These are phyloP conservation scores for Eutolmus rufibarbis DNA, from an alignment of 2,888 invertebrate species.

Conservation along the genomic window DNA sequence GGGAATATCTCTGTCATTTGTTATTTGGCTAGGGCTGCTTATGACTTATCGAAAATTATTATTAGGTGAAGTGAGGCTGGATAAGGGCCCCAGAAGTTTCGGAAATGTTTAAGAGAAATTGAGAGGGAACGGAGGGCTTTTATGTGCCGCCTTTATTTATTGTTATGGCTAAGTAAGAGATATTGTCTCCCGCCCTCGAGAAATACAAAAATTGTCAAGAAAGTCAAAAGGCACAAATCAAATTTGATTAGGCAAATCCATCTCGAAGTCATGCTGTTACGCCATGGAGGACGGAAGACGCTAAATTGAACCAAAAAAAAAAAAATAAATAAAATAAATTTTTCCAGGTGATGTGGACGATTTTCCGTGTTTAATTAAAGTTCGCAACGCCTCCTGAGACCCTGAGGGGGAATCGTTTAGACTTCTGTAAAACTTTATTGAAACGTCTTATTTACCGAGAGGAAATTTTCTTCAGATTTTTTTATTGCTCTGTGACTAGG, in stretches of 20 bases:
- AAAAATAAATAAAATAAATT: not conserved
- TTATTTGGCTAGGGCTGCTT: conserved; percentile 22
- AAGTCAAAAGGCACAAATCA: conserved; percentile 9
- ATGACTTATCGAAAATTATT: conserved; percentile 31
- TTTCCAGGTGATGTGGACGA: not conserved
- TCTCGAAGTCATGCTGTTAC: not conserved
- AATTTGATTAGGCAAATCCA: conserved; percentile 23
- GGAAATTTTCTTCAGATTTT: not conserved
- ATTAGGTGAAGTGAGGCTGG: conserved; percentile 5
- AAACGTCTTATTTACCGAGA: not conserved
- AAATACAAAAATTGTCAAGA: not conserved
- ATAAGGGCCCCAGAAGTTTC: not conserved
- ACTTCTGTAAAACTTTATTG: not conserved
- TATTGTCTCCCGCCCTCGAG: not conserved
- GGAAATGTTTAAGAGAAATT: conserved; percentile 14
- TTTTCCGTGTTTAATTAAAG: not conserved
- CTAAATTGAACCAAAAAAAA: not conserved
- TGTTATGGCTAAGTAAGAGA: conserved; percentile 24
- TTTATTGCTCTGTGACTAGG: not conserved
- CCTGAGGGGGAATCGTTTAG: not conserved
- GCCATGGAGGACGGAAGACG: not conserved
- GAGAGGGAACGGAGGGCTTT: conserved; percentile 15
- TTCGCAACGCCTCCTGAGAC: not conserved
- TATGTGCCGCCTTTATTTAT: conserved; percentile 17
- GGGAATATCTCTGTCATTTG: conserved; percentile 9